Percentiles rank a stretch among this genome's conserved stretches.
Evolutionary conservation across 2,797 vertebrate genomes (phyloP).

Genomic region (Macropodus opercularis): DNA sequence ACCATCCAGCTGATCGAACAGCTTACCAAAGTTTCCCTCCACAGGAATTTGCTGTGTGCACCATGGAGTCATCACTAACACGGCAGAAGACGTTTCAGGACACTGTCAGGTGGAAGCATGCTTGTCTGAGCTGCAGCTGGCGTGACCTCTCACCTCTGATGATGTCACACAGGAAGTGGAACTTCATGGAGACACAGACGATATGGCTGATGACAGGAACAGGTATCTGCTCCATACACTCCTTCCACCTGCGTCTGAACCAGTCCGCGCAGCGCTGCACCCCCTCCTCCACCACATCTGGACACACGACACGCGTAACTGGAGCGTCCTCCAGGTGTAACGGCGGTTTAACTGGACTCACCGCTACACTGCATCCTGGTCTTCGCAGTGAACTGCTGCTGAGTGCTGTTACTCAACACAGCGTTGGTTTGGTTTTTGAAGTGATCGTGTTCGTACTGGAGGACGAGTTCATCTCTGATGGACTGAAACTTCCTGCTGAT

Average conservation of each 20-base stretch:
- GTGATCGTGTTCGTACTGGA: conserved; percentile 72
- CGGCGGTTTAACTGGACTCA: no score
- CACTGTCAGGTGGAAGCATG: not conserved
- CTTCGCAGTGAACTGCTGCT: conserved; percentile 81
- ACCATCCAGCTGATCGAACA: conserved; percentile 82
- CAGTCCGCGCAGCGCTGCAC: conserved; percentile 80
- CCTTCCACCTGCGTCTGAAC: conserved; percentile 76
- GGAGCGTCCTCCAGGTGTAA: not conserved
- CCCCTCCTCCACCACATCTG: conserved; percentile 83
- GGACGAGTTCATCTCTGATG: conserved; percentile 82
- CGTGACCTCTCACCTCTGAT: conserved; percentile 75
- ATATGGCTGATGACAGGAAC: conserved; percentile 86
- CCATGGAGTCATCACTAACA: conserved; percentile 69
- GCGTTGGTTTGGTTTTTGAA: not conserved
- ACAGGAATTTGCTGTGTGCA: conserved; percentile 67
- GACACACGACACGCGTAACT: not conserved
- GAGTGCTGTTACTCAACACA: conserved; percentile 67
- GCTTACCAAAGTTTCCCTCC: conserved; percentile 71
- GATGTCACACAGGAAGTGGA: conserved; percentile 85
- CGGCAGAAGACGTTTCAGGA: not conserved
- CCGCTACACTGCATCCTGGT: conserved; percentile 84
- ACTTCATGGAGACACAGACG: conserved; percentile 89
- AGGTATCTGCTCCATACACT: conserved; percentile 72
- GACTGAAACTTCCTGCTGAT: conserved; percentile 73
- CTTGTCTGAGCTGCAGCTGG: no score